Percentiles rank a stretch among this genome's conserved stretches.
Conservation (phyloP, 2,797 vertebrate genomes). For the Gouania willdenowi region DNA sequence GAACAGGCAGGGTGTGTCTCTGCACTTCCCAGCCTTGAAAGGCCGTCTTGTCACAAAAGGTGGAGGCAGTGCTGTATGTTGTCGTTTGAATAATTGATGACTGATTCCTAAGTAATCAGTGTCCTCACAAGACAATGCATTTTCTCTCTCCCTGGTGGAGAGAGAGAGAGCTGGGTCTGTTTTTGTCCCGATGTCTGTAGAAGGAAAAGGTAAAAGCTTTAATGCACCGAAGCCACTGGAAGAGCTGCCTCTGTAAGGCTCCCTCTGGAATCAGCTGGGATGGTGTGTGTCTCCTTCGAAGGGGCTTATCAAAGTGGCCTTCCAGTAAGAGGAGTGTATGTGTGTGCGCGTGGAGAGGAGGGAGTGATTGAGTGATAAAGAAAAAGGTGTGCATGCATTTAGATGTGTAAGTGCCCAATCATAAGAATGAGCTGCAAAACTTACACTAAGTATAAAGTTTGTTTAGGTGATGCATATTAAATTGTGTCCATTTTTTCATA, state of each 20-base stretch:
- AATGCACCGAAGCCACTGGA: slow-evolving; percentile 75
- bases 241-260: slow-evolving; percentile 70
- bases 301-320: slow-evolving; percentile 67
- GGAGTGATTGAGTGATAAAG: slow-evolving; percentile 41
- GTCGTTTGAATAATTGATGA: slow-evolving; percentile 77
- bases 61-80: slow-evolving; percentile 71
- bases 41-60: slow-evolving; percentile 75
- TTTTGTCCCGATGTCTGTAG: slow-evolving; percentile 74
- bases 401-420: slow-evolving; percentile 39
- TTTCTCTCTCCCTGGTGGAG: slow-evolving; percentile 63
- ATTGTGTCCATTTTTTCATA: slow-evolving; percentile 40
- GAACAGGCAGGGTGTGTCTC: slow-evolving; percentile 62
- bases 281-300: slow-evolving; percentile 67
- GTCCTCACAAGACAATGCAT: slow-evolving; percentile 77
- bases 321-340: slow-evolving; percentile 61
- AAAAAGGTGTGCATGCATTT: slow-evolving; percentile 47
- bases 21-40: slow-evolving; percentile 73
- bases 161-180: slow-evolving; percentile 62
- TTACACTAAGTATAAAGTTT: slow-evolving; percentile 66
- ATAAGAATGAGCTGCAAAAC: slow-evolving; percentile 36
- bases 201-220: slow-evolving; percentile 78
- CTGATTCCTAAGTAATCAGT: slow-evolving; percentile 77
- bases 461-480: slow-evolving; percentile 43
- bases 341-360: slow-evolving; percentile 8
- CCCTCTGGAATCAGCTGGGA: slow-evolving; percentile 66